A percentile compares a stretch with the other conserved stretches of the same genome.
phyloP scores from a whole-genome alignment of 2,888 invertebrate genomes.

The Nezara viridula region DNA sequence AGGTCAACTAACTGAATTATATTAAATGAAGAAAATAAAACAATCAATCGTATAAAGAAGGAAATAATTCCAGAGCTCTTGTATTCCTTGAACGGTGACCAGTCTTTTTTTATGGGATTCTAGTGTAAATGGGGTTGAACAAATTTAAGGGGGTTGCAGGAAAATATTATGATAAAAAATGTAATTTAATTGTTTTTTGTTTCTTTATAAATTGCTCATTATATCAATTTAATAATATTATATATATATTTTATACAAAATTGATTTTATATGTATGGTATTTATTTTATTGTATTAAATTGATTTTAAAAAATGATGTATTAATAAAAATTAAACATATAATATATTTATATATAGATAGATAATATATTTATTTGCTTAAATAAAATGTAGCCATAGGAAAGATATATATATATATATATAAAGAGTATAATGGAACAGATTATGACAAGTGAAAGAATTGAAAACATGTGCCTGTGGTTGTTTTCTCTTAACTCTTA shows the following conservation, averaged over 20 bases:
- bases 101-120: not conserved
- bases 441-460: not conserved
- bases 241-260: too few species aligned
- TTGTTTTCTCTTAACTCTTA: conserved; percentile 28
- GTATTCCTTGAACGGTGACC: not conserved
- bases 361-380: not conserved
- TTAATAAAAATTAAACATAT: too few species aligned
- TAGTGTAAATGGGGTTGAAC: not conserved
- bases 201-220: too few species aligned
- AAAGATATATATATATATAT: not conserved
- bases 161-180: too few species aligned
- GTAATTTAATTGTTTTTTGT: too few species aligned
- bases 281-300: too few species aligned
- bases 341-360: too few species aligned
- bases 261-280: too few species aligned
- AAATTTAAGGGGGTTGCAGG: too few species aligned
- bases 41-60: not conserved
- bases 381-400: too few species aligned
- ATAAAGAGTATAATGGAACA: not conserved
- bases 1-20: not conserved
- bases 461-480: not conserved
- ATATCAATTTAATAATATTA: too few species aligned
- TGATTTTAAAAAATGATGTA: too few species aligned
- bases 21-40: not conserved
- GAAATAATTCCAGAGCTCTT: not conserved